Evolutionary conservation across 2,113 vertebrate species (phyloP), one percentile per base, ranked within the genome.

Genomic region (Alligator mississippiensis): DNA sequence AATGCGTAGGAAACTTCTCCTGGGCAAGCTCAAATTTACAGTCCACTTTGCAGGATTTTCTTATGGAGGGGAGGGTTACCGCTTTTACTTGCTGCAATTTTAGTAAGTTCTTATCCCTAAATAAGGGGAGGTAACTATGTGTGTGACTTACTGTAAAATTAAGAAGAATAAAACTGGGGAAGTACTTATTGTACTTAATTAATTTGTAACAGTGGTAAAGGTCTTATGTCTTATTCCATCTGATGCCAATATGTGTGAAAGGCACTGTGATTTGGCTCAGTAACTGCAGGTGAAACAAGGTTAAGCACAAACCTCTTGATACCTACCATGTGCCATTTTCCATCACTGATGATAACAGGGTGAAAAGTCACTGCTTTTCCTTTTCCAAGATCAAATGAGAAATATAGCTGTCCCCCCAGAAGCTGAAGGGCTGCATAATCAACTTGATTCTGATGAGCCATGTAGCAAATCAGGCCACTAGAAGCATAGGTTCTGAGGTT

Each of bases 321-420:
- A 97, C 98, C 63, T 96, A 99, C 99, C 34, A 72, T 97, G 97
- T 99, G 99, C 99, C 99, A 99, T 82, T 96, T 96, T 89, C 99
- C 99, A 16, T 99, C 98, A 17, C 82, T 98, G 94, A 99, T 66
- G 25, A 86, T 13, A 1, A 96, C 77, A 6, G 98, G 97, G n/a
- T 98, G 98, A 19, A 96, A 96, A 92, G 98, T 94, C n/a, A 97
- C 97, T 22, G 98, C 97, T 5, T 97, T 97, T 70, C 99, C 98
- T 97, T 98, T 99, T 54, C 99, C 99, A 38, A 99, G 97, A 89
- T 99, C 99, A 89, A 99, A 99, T 85, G 98, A 98, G 96, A 99
- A 98, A 94, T 97, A 93, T 54, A 99, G 96, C 15, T 85, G 97
- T 22, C 99, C 99, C 2, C 85, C 96, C 1, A 80, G 95, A 90